Conservation (phyloP, 2,888 invertebrate genomes). For the Rhaphigaster nebulosa region DNA sequence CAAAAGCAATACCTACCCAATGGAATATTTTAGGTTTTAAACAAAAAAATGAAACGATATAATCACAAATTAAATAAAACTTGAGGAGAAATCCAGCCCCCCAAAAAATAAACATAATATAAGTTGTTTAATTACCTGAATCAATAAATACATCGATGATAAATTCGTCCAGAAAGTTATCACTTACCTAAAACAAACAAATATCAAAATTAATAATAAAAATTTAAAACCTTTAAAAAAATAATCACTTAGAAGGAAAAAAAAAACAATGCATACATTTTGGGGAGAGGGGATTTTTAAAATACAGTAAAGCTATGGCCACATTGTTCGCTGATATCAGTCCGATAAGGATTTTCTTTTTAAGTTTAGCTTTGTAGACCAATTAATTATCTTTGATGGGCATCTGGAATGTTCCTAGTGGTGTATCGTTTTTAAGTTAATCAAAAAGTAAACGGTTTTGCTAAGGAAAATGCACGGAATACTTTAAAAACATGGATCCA, state of each 20-base stretch:
- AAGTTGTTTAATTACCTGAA: not conserved
- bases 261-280: too few species aligned
- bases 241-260: not conserved
- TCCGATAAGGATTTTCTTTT: too few species aligned
- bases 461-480: too few species aligned
- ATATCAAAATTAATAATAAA: not conserved
- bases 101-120: not conserved
- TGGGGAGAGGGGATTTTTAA: too few species aligned
- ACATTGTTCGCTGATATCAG: too few species aligned
- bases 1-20: not conserved
- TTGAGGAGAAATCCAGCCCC: not conserved
- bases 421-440: too few species aligned
- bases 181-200: conserved; percentile 4
- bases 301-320: too few species aligned
- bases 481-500: too few species aligned
- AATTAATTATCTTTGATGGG: too few species aligned
- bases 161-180: not conserved
- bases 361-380: too few species aligned
- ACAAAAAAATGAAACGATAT: not conserved
- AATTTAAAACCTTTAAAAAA: not conserved
- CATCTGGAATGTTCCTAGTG: too few species aligned
- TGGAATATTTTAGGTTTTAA: not conserved
- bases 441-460: too few species aligned
- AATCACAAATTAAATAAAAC: not conserved
- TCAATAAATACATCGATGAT: not conserved